A percentile compares a stretch with the other conserved stretches of the same genome.
phyloP scores from a whole-genome alignment of 2,113 vertebrate genomes.

The Spizaetus ornatus region DNA sequence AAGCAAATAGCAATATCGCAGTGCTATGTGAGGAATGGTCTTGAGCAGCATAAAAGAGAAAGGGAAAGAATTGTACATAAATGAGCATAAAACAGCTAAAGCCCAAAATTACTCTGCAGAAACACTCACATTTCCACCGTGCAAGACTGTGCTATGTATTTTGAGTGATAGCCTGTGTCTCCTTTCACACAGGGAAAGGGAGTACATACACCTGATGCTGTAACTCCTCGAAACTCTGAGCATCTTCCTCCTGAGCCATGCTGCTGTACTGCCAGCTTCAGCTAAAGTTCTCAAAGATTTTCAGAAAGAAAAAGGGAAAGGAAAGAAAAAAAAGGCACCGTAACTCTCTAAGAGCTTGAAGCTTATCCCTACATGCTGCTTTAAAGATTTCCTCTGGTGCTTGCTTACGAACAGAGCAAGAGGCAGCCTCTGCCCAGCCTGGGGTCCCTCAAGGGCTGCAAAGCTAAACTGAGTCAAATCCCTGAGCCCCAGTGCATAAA shows the following conservation, averaged over 20 bases:
- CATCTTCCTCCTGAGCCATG: background rate
- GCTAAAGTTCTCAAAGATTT: background rate
- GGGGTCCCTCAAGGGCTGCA: background rate
- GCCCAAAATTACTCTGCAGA: background rate
- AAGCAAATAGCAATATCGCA: background rate
- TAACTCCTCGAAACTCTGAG: background rate
- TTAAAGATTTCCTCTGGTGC: background rate
- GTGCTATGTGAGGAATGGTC: background rate
- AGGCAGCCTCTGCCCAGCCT: background rate
- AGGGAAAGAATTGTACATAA: background rate
- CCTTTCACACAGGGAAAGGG: background rate
- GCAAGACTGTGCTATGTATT: background rate
- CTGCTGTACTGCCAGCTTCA: background rate
- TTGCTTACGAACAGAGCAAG: background rate
- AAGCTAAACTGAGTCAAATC: background rate
- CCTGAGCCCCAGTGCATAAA: background rate
- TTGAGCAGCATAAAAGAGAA: background rate
- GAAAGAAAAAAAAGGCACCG: background rate
- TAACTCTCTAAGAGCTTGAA: background rate
- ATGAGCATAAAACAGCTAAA: background rate
- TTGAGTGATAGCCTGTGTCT: background rate
- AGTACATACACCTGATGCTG: background rate
- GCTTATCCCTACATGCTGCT: background rate
- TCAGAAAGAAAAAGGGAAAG: background rate
- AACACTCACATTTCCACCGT: accelerated